A percentile compares a stretch with the other conserved stretches of the same genome.
Conservation (phyloP, 2,888 invertebrate species). For the Elaeidobius kamerunicus region DNA sequence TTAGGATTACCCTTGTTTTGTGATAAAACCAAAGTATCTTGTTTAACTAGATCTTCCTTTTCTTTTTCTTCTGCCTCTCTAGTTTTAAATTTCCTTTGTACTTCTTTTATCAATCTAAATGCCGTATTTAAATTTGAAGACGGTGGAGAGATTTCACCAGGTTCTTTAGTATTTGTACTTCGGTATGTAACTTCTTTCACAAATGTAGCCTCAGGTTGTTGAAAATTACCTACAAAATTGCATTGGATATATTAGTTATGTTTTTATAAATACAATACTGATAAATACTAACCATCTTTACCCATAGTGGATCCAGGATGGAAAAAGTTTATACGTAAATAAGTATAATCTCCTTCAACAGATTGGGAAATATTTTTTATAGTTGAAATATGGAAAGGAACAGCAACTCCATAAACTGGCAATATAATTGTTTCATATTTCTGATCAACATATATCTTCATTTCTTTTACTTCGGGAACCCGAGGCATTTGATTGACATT, state of each 20-base stretch:
- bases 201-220: conserved; percentile 94
- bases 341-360: conserved; percentile 98
- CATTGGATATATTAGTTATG: no score
- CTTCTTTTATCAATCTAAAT: conserved; percentile 95
- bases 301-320: conserved; percentile 98
- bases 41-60: conserved; percentile 98
- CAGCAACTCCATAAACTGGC: conserved; percentile 93
- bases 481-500: conserved; percentile 88
- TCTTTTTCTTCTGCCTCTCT: conserved; percentile 98
- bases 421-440: conserved; percentile 98
- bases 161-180: conserved; percentile 96
- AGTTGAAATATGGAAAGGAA: conserved; percentile 98
- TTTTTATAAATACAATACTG: no score
- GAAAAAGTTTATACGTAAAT: conserved; percentile 96
- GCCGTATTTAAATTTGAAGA: conserved; percentile 95
- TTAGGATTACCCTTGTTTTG: conserved; percentile 97
- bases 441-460: conserved; percentile 93
- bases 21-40: conserved; percentile 91
- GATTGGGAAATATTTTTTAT: conserved; percentile 99
- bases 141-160: conserved; percentile 90
- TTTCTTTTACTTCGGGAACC: conserved; percentile 87
- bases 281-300: conserved; percentile 66
- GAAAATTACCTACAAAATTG: conserved; percentile 63
- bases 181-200: conserved; percentile 99
- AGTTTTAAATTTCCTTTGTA: conserved; percentile 96